phyloP scores from a whole-genome alignment of 2,797 vertebrate species.

The Pangasius sanitwongsei region DNA sequence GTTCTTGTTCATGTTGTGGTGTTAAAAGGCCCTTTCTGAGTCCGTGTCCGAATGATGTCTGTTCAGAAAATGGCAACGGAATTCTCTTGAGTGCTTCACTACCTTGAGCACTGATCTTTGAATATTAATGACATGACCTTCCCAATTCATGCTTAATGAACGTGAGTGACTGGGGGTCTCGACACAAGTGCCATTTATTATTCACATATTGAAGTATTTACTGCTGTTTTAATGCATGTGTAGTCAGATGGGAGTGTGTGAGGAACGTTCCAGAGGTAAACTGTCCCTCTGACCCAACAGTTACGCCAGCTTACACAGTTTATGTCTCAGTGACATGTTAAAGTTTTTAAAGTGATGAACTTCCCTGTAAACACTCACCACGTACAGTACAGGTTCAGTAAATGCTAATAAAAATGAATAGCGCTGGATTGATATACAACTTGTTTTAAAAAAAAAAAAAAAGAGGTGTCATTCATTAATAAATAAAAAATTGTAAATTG shows the following conservation, averaged over 20 bases:
- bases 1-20: background rate
- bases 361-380: background rate
- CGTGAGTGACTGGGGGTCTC: slow-evolving; percentile 46
- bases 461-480: too few species aligned
- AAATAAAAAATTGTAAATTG: too few species aligned
- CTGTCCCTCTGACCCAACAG: background rate
- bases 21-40: background rate
- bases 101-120: background rate
- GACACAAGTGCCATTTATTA: slow-evolving; percentile 58
- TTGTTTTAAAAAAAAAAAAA: too few species aligned
- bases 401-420: background rate
- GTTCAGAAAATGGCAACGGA: background rate
- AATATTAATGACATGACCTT: slow-evolving; percentile 50
- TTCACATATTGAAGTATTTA: slow-evolving; percentile 62
- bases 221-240: slow-evolving; percentile 32
- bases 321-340: background rate
- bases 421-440: background rate
- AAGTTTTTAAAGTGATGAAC: background rate
- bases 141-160: slow-evolving; percentile 62
- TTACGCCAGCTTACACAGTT: background rate
- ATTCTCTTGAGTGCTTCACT: background rate
- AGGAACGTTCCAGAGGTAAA: slow-evolving; percentile 19
- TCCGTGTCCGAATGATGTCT: background rate
- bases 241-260: slow-evolving; percentile 22
- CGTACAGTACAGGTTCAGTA: background rate